Percentiles rank a stretch among this genome's conserved stretches.
Evolutionary conservation across 2,797 vertebrate species (phyloP).

Genomic region (Adrianichthys oophorus): DNA sequence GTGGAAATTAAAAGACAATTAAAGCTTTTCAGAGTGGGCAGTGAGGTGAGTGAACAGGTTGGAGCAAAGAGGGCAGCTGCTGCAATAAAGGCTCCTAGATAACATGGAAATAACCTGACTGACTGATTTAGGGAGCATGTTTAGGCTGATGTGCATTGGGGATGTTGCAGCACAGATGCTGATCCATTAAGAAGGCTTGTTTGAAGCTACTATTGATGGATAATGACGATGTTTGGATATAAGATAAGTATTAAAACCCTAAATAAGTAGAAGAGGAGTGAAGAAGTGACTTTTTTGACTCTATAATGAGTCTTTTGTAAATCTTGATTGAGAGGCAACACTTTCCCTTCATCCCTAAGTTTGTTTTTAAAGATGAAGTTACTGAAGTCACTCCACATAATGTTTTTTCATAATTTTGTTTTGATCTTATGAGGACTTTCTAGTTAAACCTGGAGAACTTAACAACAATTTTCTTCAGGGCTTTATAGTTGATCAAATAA

Average conservation of each 20-base stretch:
- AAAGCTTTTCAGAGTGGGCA: slow-evolving; percentile 62
- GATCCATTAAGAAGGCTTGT: slow-evolving; percentile 22
- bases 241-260: too few species aligned
- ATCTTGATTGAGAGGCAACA: slow-evolving; percentile 59
- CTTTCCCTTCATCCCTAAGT: slow-evolving; percentile 32
- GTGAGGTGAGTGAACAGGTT: slow-evolving; percentile 38
- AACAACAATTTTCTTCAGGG: too few species aligned
- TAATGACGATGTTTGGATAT: slow-evolving; percentile 11
- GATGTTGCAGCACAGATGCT: slow-evolving; percentile 16
- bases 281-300: slow-evolving; percentile 18
- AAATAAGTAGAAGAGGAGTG: slow-evolving; percentile 29
- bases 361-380: too few species aligned
- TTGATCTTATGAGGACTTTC: too few species aligned
- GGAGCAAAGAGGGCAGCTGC: slow-evolving; percentile 32
- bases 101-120: slow-evolving; percentile 42
- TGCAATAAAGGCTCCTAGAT: slow-evolving; percentile 55
- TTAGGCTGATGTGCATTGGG: slow-evolving; percentile 5
- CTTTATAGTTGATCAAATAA: too few species aligned
- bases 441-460: too few species aligned
- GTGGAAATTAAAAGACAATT: slow-evolving; percentile 63
- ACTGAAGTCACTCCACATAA: too few species aligned
- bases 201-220: slow-evolving; percentile 42
- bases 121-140: slow-evolving; percentile 34
- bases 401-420: too few species aligned
- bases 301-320: slow-evolving; percentile 38